Conservation (phyloP, 2,888 invertebrate species). For the Lepidocyrtoides sp. region DNA sequence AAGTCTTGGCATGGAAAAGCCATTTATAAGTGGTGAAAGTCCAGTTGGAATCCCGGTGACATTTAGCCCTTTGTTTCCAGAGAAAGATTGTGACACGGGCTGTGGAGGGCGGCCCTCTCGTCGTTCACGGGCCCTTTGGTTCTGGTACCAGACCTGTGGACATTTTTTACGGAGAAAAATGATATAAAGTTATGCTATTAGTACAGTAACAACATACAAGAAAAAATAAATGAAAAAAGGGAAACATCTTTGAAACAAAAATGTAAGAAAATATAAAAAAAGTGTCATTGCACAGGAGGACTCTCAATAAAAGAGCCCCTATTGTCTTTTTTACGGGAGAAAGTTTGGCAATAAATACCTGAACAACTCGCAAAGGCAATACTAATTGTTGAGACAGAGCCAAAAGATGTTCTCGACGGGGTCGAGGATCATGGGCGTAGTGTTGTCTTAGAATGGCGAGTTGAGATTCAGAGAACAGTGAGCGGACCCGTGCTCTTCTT, state of each 20-base stretch:
- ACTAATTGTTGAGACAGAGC: conserved; percentile 93
- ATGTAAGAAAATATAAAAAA: conserved; percentile 59
- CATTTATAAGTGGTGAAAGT: conserved; percentile 83
- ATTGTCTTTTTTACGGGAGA: conserved; percentile 79
- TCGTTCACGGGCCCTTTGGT: conserved; percentile 96
- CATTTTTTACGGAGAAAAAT: neutral
- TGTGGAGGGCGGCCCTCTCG: conserved; percentile 88
- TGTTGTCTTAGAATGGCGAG: conserved; percentile 95
- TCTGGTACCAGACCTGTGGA: conserved; percentile 97
- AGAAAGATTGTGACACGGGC: conserved; percentile 68
- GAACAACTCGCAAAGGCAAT: conserved; percentile 88
- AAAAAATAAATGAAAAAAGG: conserved; percentile 3
- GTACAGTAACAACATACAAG: conserved; percentile 8
- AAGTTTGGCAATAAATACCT: conserved; percentile 87
- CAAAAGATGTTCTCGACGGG: conserved; percentile 97
- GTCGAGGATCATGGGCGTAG: conserved; percentile 96
- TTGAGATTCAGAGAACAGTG: conserved; percentile 98
- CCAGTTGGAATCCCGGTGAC: conserved; percentile 77
- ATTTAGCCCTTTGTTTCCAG: conserved; percentile 71
- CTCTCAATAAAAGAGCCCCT: conserved; percentile 75
- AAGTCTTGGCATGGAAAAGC: conserved; percentile 81
- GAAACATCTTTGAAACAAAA: conserved; percentile 29
- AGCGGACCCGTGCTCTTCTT: conserved; percentile 90
- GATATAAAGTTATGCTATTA: neutral
- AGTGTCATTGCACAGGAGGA: conserved; percentile 73